A percentile compares a stretch with the other conserved stretches of the same genome.
phyloP scores from a whole-genome alignment of 2,888 invertebrate genomes.

The Netelia virgata region DNA sequence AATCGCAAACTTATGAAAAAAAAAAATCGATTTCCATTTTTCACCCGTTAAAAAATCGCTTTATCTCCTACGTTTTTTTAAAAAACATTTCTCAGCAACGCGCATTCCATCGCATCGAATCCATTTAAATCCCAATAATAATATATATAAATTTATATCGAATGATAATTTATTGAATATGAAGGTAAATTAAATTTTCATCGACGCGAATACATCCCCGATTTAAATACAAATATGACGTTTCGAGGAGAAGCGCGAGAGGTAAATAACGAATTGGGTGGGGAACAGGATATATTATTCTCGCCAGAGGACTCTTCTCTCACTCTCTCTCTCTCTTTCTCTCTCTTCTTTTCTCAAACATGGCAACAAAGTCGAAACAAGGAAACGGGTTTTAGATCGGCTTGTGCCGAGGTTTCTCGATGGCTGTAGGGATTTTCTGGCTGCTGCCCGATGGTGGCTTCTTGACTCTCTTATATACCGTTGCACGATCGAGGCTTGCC shows the following conservation, averaged over 20 bases:
- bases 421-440: conserved; percentile 53
- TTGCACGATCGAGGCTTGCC: conserved; percentile 33
- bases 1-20: neutral
- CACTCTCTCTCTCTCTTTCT: conserved; percentile 3
- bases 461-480: conserved; percentile 57
- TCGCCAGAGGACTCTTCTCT: conserved; percentile 47
- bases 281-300: conserved; percentile 63
- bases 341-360: conserved; percentile 43
- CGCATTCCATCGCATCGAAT: too few species aligned
- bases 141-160: too few species aligned
- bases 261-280: conserved; percentile 55
- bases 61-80: too few species aligned
- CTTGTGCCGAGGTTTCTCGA: conserved; percentile 50
- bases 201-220: neutral
- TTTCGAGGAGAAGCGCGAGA: conserved; percentile 20
- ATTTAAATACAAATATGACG: neutral
- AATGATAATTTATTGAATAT: too few species aligned
- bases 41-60: neutral
- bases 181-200: too few species aligned
- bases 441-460: conserved; percentile 51
- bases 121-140: too few species aligned
- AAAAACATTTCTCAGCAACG: too few species aligned
- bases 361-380: conserved; percentile 66
- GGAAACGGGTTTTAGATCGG: conserved; percentile 61
- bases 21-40: conserved; percentile 42